Percentiles rank a stretch among this genome's conserved stretches.
Conservation (phyloP, 2,888 invertebrate species). For the Agrochola circellaris region DNA sequence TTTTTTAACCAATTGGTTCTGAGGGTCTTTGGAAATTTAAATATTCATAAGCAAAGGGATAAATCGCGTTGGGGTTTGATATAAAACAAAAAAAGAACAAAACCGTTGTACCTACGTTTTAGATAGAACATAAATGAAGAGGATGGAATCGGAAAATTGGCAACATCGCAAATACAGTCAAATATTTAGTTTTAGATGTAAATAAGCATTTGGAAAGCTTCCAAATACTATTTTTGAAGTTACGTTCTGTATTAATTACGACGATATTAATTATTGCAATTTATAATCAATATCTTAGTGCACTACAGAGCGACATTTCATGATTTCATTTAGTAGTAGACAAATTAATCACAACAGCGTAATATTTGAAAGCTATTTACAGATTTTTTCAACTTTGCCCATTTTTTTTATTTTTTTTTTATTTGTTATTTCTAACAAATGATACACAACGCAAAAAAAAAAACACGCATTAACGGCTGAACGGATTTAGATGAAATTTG, state of each 20-base stretch:
- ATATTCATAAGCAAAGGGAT: neutral
- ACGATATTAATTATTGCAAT: too few species aligned
- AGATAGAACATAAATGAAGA: neutral
- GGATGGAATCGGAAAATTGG: neutral
- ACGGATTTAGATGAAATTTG: too few species aligned
- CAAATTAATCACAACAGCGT: too few species aligned
- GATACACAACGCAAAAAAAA: too few species aligned
- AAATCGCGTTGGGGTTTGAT: too few species aligned
- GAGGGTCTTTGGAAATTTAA: neutral
- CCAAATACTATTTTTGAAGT: neutral
- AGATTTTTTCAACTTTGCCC: too few species aligned
- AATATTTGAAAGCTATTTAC: too few species aligned
- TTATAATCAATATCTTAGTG: neutral
- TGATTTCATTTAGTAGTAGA: too few species aligned
- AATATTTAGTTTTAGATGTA: neutral
- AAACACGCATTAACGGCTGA: too few species aligned
- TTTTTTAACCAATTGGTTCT: neutral
- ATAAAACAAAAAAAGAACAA: neutral
- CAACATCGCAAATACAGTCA: neutral
- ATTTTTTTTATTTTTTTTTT: too few species aligned
- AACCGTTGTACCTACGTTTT: neutral
- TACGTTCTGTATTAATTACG: neutral
- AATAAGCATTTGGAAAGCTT: neutral
- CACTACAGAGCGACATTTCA: too few species aligned
- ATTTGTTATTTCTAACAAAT: too few species aligned